These are phyloP conservation scores for Chaetodon trifasciatus DNA, from an alignment of 2,797 vertebrate genomes.

Conservation along the genomic window DNA sequence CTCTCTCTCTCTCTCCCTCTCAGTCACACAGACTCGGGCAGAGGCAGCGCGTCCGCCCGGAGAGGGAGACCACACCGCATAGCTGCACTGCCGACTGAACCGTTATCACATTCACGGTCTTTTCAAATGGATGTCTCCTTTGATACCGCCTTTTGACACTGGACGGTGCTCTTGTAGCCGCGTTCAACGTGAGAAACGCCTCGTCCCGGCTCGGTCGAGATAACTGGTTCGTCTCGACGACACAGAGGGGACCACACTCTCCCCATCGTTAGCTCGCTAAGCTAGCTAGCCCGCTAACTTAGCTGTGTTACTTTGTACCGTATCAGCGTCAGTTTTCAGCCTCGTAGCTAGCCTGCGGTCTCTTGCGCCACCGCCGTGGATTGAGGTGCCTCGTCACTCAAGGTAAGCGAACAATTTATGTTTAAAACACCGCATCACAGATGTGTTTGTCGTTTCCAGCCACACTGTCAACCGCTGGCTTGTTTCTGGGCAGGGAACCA, in stretches of 20 bases:
- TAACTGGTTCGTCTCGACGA: constrained; percentile 65
- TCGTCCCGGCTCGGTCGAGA: constrained; percentile 25
- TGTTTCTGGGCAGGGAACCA: constrained; percentile 32
- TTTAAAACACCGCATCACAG: background rate
- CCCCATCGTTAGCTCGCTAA: constrained; percentile 74
- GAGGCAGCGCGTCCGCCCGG: constrained; percentile 70
- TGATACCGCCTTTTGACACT: constrained; percentile 26
- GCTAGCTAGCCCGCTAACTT: constrained; percentile 81
- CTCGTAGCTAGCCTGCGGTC: constrained; percentile 56
- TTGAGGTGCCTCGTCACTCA: constrained; percentile 46
- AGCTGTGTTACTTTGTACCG: constrained; percentile 69
- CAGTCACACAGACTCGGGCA: constrained; percentile 52
- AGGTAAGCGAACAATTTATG: constrained; percentile 64
- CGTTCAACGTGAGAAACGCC: constrained; percentile 10
- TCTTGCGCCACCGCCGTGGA: constrained; percentile 51
- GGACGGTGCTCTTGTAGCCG: constrained; percentile 11
- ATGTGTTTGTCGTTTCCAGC: background rate
- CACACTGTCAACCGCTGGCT: constrained; percentile 20
- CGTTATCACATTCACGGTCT: background rate
- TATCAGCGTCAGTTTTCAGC: constrained; percentile 56
- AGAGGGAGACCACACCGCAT: constrained; percentile 45
- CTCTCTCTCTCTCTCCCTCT: background rate
- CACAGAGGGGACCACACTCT: constrained; percentile 61
- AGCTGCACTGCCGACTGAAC: constrained; percentile 40
- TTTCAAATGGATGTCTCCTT: constrained; percentile 57